Evolutionary conservation across 2,888 invertebrate species (phyloP).

Genomic region (Drosophila mulleri): DNA sequence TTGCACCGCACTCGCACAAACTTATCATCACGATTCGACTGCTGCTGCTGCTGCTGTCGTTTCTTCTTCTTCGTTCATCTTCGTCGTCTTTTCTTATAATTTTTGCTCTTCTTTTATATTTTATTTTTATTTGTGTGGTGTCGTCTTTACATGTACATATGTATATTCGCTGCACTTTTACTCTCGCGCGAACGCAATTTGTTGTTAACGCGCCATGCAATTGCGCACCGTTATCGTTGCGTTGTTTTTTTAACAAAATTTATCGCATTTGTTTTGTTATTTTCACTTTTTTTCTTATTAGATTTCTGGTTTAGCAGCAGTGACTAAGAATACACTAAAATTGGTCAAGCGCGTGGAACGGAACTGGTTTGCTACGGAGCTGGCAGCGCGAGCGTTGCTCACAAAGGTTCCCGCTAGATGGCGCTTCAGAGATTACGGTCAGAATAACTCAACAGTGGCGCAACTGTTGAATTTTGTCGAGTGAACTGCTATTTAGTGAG

Average conservation of each 20-base stretch:
- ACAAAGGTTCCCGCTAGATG: conserved; percentile 46
- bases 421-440: conserved; percentile 17
- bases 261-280: conserved; percentile 79
- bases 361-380: conserved; percentile 61
- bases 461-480: conserved; percentile 34
- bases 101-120: conserved; percentile 15
- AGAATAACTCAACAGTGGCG: conserved; percentile 23
- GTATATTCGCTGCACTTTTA: conserved; percentile 29
- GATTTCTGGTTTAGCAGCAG: conserved; percentile 65
- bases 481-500: background rate
- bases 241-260: conserved; percentile 59
- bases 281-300: conserved; percentile 72
- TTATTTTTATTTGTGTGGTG: conserved; percentile 19
- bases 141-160: conserved; percentile 14
- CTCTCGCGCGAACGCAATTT: conserved; percentile 45
- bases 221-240: conserved; percentile 51
- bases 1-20: conserved; percentile 75
- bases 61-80: conserved; percentile 77
- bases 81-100: conserved; percentile 52
- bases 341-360: conserved; percentile 62
- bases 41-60: conserved; percentile 77
- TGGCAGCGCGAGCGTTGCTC: background rate
- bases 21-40: conserved; percentile 70
- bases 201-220: conserved; percentile 48
- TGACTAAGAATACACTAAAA: conserved; percentile 65